Base-by-base conservation (phyloP, 1,140 invertebrate species). In the Brevipalpus yothersi region DNA sequence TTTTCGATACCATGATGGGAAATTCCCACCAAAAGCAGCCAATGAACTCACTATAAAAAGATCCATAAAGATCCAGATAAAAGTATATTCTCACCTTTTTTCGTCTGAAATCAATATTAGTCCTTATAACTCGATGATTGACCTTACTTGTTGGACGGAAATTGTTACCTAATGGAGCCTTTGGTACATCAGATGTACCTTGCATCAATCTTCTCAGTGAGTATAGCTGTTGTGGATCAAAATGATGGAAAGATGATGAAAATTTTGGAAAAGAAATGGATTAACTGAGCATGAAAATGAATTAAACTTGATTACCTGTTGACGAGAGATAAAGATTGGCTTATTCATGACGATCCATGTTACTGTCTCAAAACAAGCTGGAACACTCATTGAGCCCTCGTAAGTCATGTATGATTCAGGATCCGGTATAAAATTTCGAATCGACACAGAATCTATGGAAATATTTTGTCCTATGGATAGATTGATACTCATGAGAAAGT, bases 301-400 rank as follows among this genome's bases (percentile, higher is more conserved):
- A n/a, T 13, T n/a, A 11, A 49, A 49, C n/a, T 51, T 49, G 47
- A 51, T 67, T 65, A 73, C 72, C 66, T 73, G 70, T 40, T 72
- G 66, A 59, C 68, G 68, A 13, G 68, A 66, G 9, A 74, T 67
- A 63, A 75, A 75, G 8, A 75, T 72, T 0, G 91, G 91, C n/a
- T 91, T 92, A 73, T 95, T 95, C 67, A 92, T 77, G 63, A 95
- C 83, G 68, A 94, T 79, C 91, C 91, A 95, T 63, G 88, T 93
- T 12, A 75, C 71, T 2, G 72, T 75, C 63, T 75, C 74, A 62
- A 74, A 68, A 63, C 74, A 75, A 13, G 73, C 75, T 0, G 91
- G 91, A 72, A 86, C 86, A 47, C 90, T 94, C 19, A 86, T 87
- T 53, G 88, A 93, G 41, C 91, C 91, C 67, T 95, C 90, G 72